Conservation (phyloP, 2,113 vertebrate genomes). For the Nothocercus nigrocapillus region DNA sequence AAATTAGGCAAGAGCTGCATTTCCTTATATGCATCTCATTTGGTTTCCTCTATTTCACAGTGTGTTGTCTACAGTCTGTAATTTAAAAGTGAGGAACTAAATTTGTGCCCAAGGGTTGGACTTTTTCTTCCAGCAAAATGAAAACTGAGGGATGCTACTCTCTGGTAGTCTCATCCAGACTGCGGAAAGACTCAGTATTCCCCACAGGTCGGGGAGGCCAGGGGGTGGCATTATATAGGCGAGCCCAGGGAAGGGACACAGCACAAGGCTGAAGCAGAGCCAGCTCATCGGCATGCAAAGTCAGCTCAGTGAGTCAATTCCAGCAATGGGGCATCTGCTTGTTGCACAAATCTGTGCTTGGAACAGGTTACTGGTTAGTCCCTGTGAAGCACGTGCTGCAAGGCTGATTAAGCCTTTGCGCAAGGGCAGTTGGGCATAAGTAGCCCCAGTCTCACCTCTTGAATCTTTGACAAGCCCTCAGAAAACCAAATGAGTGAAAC, state of each 20-base stretch:
- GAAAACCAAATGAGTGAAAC: too few relatives aligned
- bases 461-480: too few relatives aligned
- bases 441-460: too few relatives aligned
- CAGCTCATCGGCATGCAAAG: background rate
- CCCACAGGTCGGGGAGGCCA: too few relatives aligned
- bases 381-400: background rate
- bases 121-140: background rate
- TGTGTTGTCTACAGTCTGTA: background rate
- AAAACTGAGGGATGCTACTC: background rate
- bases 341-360: background rate
- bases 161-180: background rate
- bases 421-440: background rate
- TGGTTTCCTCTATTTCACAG: background rate
- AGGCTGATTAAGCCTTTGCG: background rate
- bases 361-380: background rate
- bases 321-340: background rate
- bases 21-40: background rate
- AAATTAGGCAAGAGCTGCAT: background rate
- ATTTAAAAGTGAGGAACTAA: background rate
- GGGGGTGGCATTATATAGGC: background rate
- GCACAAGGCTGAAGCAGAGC: too few relatives aligned
- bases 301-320: background rate
- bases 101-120: background rate
- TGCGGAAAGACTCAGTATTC: background rate
- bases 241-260: too few relatives aligned